Evolutionary conservation across 2,888 invertebrate species (phyloP).

Genomic region (Allophyes oxyacanthae): DNA sequence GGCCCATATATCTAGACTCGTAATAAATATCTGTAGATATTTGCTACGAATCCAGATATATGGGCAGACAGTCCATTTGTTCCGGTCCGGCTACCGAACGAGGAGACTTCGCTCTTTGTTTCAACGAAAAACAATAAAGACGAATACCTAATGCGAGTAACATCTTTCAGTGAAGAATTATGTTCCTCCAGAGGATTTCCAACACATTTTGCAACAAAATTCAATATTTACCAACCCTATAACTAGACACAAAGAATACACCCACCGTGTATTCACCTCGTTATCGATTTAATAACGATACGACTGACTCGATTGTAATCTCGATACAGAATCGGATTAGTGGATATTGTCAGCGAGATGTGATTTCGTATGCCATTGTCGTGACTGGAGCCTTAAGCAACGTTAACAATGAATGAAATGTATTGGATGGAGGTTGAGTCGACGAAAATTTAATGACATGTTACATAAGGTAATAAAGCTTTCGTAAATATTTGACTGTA

Average conservation of each 20-base stretch:
- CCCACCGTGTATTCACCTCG: constrained; percentile 47
- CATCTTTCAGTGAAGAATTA: too few species aligned
- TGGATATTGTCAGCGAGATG: constrained; percentile 60
- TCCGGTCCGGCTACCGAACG: too few species aligned
- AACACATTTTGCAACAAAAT: not conserved
- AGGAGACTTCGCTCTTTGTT: too few species aligned
- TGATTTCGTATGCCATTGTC: constrained; percentile 53
- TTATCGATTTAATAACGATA: constrained; percentile 61
- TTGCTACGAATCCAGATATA: too few species aligned
- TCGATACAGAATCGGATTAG: constrained; percentile 59
- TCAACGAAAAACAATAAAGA: too few species aligned
- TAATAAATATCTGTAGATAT: too few species aligned
- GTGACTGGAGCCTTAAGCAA: constrained; percentile 50
- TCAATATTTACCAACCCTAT: constrained; percentile 43
- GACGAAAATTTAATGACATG: constrained; percentile 19
- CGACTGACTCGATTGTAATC: constrained; percentile 56
- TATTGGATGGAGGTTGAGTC: constrained; percentile 13
- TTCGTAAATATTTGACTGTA: too few species aligned
- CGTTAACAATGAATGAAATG: constrained; percentile 23
- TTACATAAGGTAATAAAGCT: not conserved
- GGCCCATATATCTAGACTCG: too few species aligned
- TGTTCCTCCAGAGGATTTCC: too few species aligned
- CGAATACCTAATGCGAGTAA: too few species aligned
- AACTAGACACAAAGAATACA: constrained; percentile 23
- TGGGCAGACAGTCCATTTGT: too few species aligned